Evolutionary conservation across 2,888 invertebrate genomes (phyloP).

Genomic region (Agriopis leucophaearia): DNA sequence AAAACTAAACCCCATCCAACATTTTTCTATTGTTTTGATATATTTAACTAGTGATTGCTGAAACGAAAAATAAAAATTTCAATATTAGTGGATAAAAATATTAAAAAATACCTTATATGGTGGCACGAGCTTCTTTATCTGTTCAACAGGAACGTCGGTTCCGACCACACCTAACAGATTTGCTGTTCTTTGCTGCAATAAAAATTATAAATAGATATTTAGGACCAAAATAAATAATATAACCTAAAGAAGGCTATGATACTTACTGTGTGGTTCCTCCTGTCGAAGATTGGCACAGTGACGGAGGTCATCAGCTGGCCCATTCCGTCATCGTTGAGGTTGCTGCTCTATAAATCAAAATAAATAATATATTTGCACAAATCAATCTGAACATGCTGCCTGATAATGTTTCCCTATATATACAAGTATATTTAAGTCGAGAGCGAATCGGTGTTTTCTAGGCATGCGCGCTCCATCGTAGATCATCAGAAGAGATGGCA

Average conservation of each 20-base stretch:
- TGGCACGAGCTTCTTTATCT: slow-evolving; percentile 97
- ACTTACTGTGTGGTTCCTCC: slow-evolving; percentile 93
- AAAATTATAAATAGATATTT: neutral
- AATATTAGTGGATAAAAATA: no score
- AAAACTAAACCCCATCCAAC: no score
- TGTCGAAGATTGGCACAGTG: slow-evolving; percentile 97
- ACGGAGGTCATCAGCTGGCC: slow-evolving; percentile 97
- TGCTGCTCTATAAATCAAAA: slow-evolving; percentile 86
- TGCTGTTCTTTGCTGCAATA: slow-evolving; percentile 91
- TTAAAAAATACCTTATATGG: slow-evolving; percentile 91
- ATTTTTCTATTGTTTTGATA: no score
- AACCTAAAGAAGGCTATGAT: neutral
- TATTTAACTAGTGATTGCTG: no score
- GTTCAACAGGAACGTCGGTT: slow-evolving; percentile 98
- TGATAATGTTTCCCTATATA: no score
- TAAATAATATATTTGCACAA: neutral
- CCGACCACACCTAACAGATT: slow-evolving; percentile 98
- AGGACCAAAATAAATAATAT: no score
- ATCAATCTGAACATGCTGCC: no score
- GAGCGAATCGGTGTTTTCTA: no score
- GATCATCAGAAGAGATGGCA: no score
- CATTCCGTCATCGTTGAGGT: slow-evolving; percentile 88
- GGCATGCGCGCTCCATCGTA: no score
- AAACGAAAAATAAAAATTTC: no score
- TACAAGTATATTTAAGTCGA: no score